Base-by-base conservation (phyloP, 1,140 invertebrate genomes). In the Meloidogyne floridensis region DNA sequence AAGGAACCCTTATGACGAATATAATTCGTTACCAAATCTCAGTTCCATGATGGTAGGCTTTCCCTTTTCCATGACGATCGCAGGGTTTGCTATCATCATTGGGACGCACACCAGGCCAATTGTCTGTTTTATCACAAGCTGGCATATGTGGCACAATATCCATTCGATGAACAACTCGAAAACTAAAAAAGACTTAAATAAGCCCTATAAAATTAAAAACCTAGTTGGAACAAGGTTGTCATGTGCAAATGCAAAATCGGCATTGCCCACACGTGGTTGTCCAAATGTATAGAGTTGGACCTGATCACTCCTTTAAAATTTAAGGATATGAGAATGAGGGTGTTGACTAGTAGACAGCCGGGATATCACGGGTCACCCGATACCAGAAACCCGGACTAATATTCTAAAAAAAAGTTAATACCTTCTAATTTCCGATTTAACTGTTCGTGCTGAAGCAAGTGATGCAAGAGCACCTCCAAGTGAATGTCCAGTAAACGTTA, bases 391-490 rank as follows among this genome's bases (percentile, higher is more conserved):
- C 32, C 32, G 1, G 32, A 32, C 32, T 32, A 32, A 32, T 32
- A 32, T 32, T 54, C 1, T 32, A 77, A 42, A 75, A 76, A n/a
- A 32, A 32, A 32, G 32, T 32, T 32, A 5, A 8, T 43, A 73
- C 15, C 51, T 69, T 71, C 86, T 42, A 2, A 73, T 54, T 18
- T 80, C 72, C 2, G 83, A 65, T 11, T 82, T 20, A n/a, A 87
- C 84, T 10, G 80, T 80, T 51, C 83, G 70, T 15, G 85, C 51
- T 18, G 85, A 71, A 2, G 83, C 86, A 2, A 86, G 15, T 3
- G 85, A 82, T 4, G 85, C 85, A 43, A 86, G 71, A n/a, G 85
- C 85, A 13, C 85, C 85, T 15, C 85, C 85, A n/a, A 86, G 83
- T 11, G 80, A 83, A 78, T 86, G 85, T 3, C 85, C 85, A 53